phyloP scores from a whole-genome alignment of 1,140 invertebrate genomes.

The Spodoptera litura region DNA sequence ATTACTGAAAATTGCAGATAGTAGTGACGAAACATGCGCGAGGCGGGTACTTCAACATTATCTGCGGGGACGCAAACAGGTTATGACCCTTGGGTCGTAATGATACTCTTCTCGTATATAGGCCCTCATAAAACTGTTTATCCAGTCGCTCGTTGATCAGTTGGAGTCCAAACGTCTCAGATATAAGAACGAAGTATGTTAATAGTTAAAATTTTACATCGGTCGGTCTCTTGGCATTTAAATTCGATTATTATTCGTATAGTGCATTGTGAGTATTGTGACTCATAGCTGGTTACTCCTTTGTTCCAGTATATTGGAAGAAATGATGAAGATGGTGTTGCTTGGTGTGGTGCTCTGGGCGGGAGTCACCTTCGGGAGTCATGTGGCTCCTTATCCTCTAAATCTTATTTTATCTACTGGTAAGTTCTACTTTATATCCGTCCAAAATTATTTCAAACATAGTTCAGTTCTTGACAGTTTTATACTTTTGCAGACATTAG shows the following conservation, averaged over 20 bases:
- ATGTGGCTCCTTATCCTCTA: conserved; percentile 81
- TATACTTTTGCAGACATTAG: conserved; percentile 73
- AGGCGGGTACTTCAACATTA: conserved; percentile 2
- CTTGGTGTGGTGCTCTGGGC: conserved; percentile 82
- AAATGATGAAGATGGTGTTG: conserved; percentile 82
- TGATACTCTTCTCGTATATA: conserved; percentile 63
- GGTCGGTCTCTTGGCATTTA: conserved; percentile 37
- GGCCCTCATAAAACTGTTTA: conserved; percentile 66
- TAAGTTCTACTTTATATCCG: conserved; percentile 52
- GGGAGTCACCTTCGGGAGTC: conserved; percentile 80
- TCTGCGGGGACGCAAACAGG: conserved; percentile 29
- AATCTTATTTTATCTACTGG: conserved; percentile 77
- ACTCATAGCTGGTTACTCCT: conserved; percentile 45
- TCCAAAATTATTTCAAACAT: neutral
- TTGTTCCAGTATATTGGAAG: conserved; percentile 83
- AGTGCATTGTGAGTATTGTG: conserved; percentile 7
- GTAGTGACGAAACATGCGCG: conserved; percentile 62
- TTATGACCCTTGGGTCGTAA: conserved; percentile 62
- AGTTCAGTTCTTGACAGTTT: neutral
- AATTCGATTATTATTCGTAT: conserved; percentile 53
- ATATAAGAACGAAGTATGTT: conserved; percentile 48
- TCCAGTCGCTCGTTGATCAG: conserved; percentile 62
- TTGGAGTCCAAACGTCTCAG: conserved; percentile 58
- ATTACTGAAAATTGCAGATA: conserved; percentile 38
- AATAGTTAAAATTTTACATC: conserved; percentile 41